phyloP scores from a whole-genome alignment of 2,113 vertebrate genomes.

The Athene noctua region DNA sequence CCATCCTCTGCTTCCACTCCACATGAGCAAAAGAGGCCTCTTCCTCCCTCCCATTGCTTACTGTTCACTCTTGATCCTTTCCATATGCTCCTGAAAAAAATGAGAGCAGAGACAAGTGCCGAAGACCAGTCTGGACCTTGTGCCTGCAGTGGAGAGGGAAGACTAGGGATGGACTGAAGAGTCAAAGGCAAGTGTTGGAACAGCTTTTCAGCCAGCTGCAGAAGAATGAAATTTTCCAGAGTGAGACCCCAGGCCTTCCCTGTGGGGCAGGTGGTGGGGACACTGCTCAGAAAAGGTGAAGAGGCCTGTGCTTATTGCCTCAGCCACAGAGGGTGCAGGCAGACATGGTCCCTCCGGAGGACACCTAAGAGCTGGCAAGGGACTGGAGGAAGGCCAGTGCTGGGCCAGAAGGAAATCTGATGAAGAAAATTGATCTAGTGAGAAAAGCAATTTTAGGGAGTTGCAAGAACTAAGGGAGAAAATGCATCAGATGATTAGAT shows the following conservation, averaged over 20 bases:
- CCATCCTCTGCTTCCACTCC: background rate
- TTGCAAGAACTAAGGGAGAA: background rate
- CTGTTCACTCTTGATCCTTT: background rate
- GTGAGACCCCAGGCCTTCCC: background rate
- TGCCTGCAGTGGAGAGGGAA: background rate
- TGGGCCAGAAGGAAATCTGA: background rate
- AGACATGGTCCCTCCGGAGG: background rate
- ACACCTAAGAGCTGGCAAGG: background rate
- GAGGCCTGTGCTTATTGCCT: background rate
- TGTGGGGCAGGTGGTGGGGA: background rate
- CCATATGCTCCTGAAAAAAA: background rate
- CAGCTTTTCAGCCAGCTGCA: background rate
- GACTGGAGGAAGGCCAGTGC: background rate
- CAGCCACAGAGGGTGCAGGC: background rate
- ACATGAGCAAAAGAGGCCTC: fast-evolving
- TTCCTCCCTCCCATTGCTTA: background rate
- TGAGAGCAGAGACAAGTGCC: background rate
- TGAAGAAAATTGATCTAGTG: background rate
- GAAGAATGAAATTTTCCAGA: background rate
- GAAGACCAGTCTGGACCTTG: background rate
- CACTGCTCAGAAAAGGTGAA: background rate
- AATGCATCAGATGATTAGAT: background rate
- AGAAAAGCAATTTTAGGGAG: background rate
- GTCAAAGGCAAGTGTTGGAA: background rate
- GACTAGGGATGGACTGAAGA: background rate